Evolutionary conservation across 2,113 vertebrate genomes (phyloP).

Genomic region (Corapipo altera): DNA sequence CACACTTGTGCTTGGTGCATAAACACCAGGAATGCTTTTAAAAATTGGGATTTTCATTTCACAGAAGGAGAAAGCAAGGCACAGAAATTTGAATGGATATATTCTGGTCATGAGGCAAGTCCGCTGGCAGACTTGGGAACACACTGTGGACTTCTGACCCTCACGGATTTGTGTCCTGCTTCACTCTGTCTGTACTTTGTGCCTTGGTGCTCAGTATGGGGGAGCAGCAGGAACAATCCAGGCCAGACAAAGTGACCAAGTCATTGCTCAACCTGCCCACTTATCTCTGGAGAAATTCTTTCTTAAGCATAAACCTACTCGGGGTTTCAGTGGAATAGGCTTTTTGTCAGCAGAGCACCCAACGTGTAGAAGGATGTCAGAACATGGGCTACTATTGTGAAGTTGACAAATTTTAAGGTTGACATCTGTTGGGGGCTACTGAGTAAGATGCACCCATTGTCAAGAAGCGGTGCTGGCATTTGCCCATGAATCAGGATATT

Average conservation of each 20-base stretch:
- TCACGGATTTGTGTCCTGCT: neutral
- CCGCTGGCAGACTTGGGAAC: neutral
- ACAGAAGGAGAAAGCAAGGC: neutral
- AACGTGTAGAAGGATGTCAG: neutral
- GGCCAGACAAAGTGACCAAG: neutral
- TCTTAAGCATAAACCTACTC: neutral
- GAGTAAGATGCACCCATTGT: neutral
- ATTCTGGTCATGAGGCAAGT: neutral
- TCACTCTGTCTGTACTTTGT: neutral
- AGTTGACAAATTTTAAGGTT: neutral
- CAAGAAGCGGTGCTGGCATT: constrained; percentile 26
- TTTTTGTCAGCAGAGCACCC: neutral
- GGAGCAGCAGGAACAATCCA: neutral
- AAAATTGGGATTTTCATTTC: neutral
- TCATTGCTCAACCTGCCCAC: neutral
- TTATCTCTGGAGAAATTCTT: neutral
- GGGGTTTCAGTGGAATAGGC: neutral
- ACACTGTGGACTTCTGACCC: neutral
- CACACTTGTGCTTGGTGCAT: neutral
- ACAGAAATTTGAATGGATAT: neutral
- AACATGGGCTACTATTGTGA: neutral
- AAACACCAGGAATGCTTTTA: neutral
- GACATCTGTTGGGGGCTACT: constrained; percentile 2
- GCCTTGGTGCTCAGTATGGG: neutral
- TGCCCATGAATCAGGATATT: constrained; percentile 38